Base-by-base conservation (phyloP, 2,113 vertebrate species). In the Oxyruncus cristatus region DNA sequence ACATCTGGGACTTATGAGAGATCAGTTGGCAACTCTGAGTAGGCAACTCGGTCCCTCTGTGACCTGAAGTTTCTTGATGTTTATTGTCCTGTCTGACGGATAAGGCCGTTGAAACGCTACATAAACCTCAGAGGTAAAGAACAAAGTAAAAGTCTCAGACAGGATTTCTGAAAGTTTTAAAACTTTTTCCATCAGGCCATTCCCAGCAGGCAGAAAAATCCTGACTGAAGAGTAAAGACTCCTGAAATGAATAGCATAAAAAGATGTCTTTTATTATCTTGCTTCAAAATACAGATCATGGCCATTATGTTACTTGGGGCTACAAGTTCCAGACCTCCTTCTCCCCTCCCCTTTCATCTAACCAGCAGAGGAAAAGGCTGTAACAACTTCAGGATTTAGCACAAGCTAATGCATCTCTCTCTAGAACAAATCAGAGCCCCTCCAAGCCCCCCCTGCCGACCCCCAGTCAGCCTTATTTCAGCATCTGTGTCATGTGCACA, bases 151-250 rank as follows among this genome's bases (percentile, higher is more conserved):
- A 94, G 46, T 46, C 92, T 96, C 88, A 94, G 80, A 93, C 68
- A 66, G 88, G 91, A 94, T 96, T 96, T 94, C 73, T 96, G 77
- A 89, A 76, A n/a, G 70, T 81, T 95, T 86, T 95, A 89, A 89
- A 68, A 82, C 62, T 92, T 95, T 92, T 97, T 96, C 92, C 95
- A 85, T 89, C 44, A 85, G 72, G 20, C 79, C 4, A 0, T 94
- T 95, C 70, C 83, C 93, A 96, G 89, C 83, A 92, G 91, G 73
- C 73, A 85, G 44, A 95, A 89, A 91, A 94, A 89, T 89, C 73
- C 88, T 95, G 93, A 91, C 89, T 85, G 56, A 72, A 94, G 91
- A 96, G 89, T 87, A 96, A 96, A 96, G 77, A 66, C 20, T 95
- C 26, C 77, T 94, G 88, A 92, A 93, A 94, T 86, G 41, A 95